A percentile compares a stretch with the other conserved stretches of the same genome.
Evolutionary conservation across 2,113 vertebrate species (phyloP).

Genomic region (Lota lota): DNA sequence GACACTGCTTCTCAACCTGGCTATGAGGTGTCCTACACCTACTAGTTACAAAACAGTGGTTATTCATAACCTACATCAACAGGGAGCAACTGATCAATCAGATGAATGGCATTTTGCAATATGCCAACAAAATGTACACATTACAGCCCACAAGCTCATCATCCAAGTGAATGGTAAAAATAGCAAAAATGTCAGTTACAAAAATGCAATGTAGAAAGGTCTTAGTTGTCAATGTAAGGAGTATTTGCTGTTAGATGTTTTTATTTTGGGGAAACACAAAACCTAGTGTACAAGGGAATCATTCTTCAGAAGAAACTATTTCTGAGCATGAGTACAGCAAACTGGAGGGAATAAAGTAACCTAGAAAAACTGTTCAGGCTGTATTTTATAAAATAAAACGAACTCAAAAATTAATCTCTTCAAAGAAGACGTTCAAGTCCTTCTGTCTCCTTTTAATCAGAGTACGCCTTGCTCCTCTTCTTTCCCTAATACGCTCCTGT

Average conservation of each 20-base stretch:
- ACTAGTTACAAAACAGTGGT: no score
- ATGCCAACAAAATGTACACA: no score
- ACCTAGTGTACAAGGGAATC: not conserved
- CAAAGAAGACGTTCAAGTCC: conserved; percentile 24
- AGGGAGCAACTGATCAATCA: no score
- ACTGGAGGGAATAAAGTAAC: not conserved
- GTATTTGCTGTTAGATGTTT: no score
- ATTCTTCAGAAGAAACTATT: not conserved
- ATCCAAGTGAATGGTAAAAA: no score
- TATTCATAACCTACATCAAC: no score
- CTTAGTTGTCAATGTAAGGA: no score
- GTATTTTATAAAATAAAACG: not conserved
- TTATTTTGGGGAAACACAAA: not conserved
- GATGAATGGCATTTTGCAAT: no score
- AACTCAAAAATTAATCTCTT: conserved; percentile 11
- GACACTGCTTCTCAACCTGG: not conserved
- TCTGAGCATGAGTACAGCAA: not conserved
- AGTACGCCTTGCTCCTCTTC: not conserved
- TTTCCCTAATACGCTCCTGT: conserved; percentile 5
- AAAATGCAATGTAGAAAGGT: no score
- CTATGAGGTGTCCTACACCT: no score
- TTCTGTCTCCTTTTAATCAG: not conserved
- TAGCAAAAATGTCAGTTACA: no score
- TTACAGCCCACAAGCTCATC: no score
- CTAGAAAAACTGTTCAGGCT: not conserved